These are phyloP conservation scores for Rhynchomys soricoides DNA, from an alignment of 2,113 vertebrate genomes.

Conservation along the genomic window DNA sequence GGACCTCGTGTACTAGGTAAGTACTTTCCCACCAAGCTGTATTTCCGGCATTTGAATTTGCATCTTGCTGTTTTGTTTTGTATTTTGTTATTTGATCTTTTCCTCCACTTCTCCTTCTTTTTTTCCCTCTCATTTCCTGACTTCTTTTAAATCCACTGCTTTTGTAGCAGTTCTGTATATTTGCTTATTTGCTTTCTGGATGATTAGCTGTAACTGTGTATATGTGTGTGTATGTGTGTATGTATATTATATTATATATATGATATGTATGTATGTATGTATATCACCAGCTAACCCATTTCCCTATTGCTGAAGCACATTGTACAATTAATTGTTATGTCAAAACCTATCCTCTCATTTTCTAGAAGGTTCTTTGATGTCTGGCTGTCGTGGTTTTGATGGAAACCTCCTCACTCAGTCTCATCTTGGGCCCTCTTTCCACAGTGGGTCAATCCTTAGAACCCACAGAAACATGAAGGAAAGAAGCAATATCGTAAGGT, in stretches of 20 bases:
- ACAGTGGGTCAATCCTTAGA: not conserved
- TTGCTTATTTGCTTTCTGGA: not conserved
- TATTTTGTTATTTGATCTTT: not conserved
- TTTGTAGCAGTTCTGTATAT: not conserved
- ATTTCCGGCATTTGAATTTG: not conserved
- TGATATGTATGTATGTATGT: too few relatives aligned
- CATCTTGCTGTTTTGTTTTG: not conserved
- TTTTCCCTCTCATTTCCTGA: not conserved
- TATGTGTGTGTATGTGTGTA: too few relatives aligned
- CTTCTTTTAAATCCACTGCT: not conserved
- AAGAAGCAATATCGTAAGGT: not conserved
- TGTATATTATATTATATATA: accelerated
- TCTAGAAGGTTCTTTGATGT: not conserved
- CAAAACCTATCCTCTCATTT: not conserved
- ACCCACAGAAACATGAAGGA: not conserved
- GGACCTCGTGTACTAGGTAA: too few relatives aligned
- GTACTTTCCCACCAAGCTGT: not conserved
- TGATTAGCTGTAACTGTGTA: not conserved
- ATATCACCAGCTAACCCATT: too few relatives aligned
- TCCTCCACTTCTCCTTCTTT: not conserved
- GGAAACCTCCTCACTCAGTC: not conserved
- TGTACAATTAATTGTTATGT: not conserved
- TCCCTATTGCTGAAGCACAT: not conserved
- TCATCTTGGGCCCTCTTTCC: too few relatives aligned
- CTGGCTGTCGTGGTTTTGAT: not conserved